These are phyloP conservation scores for Gyrodactylus salaris DNA, from an alignment of 1,140 invertebrate genomes.

Conservation along the genomic window DNA sequence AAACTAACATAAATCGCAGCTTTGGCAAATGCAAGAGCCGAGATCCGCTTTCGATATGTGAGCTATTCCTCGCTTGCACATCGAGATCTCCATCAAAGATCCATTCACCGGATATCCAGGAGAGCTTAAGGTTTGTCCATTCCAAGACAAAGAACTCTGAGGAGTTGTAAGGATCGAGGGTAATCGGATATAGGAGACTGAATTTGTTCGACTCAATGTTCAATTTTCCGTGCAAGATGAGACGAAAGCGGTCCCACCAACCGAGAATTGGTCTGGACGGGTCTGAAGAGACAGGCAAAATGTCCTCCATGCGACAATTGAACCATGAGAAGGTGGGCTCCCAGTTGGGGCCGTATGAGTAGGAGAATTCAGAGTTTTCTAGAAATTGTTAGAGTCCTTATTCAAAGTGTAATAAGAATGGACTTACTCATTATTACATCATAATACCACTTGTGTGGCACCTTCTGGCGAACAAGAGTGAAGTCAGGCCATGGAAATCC, in stretches of 20 bases:
- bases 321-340: background rate
- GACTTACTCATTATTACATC: background rate
- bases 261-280: background rate
- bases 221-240: constrained; percentile 59
- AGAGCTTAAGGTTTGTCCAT: constrained; percentile 13
- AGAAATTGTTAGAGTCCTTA: background rate
- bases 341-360: constrained; percentile 2
- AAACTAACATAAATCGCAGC: background rate
- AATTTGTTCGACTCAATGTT: constrained; percentile 29
- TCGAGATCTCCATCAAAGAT: background rate
- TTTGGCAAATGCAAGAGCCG: background rate
- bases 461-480: background rate
- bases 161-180: constrained; percentile 80
- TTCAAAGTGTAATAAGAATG: too few relatives aligned
- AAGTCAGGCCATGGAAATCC: background rate
- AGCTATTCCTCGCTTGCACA: background rate
- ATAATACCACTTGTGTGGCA: background rate
- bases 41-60: background rate
- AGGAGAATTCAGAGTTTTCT: background rate
- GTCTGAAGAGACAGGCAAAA: background rate
- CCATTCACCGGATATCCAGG: background rate
- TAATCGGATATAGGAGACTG: constrained; percentile 56
- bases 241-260: constrained; percentile 72
- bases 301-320: background rate
- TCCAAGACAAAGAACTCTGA: constrained; percentile 83